phyloP scores from a whole-genome alignment of 2,888 invertebrate genomes.

The Therioaphis trifolii region DNA sequence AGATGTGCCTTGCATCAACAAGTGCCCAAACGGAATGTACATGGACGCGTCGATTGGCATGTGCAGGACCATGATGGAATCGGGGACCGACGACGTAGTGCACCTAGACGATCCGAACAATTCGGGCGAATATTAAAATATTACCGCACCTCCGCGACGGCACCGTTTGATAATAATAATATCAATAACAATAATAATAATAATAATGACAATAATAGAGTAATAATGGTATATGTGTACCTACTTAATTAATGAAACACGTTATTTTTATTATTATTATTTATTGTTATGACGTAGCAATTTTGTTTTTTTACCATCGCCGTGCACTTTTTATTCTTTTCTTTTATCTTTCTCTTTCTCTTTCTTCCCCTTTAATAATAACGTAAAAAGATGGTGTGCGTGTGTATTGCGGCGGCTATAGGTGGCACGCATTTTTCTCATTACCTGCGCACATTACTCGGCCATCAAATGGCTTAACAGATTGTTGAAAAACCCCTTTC shows the following conservation, averaged over 20 bases:
- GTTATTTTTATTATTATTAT: conserved; percentile 29
- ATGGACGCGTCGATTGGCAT: background rate
- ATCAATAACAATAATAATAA: background rate
- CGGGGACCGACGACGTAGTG: background rate
- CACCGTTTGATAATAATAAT: background rate
- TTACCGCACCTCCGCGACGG: background rate
- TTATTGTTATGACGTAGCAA: conserved; percentile 30
- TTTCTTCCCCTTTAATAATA: conserved; percentile 19
- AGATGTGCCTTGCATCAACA: background rate
- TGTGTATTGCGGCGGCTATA: conserved; percentile 34
- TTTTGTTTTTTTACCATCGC: background rate
- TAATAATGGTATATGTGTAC: too few species aligned
- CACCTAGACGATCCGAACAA: background rate
- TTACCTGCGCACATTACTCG: conserved; percentile 51
- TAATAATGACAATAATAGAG: background rate
- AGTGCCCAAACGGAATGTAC: background rate
- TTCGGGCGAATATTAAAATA: conserved; percentile 8
- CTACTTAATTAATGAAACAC: conserved; percentile 15
- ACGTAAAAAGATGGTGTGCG: conserved; percentile 56
- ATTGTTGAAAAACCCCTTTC: conserved; percentile 55
- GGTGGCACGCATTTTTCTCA: conserved; percentile 62
- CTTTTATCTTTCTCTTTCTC: background rate
- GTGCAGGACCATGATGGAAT: background rate
- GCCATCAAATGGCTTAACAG: conserved; percentile 58
- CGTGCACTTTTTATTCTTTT: background rate